Percentiles rank a stretch among this genome's conserved stretches.
These are phyloP conservation scores for Discoglossus pictus DNA, from an alignment of 2,797 vertebrate species.

Conservation along the genomic window DNA sequence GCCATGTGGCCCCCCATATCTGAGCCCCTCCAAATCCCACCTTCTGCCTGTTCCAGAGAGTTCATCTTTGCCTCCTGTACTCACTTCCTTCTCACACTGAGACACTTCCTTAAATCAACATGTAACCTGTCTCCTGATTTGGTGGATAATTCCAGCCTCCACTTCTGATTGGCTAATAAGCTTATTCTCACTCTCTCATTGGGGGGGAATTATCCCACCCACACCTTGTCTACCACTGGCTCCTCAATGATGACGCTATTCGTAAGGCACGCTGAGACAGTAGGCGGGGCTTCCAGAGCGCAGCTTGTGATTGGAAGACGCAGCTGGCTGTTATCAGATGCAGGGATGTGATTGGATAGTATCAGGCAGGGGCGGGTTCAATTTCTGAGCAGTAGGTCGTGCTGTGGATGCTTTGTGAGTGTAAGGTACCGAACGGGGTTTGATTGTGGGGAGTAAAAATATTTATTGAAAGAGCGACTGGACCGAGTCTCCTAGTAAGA, in stretches of 20 bases:
- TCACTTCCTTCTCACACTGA: conserved; percentile 26
- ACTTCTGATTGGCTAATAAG: conserved; percentile 25
- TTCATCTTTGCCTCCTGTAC: conserved; percentile 77
- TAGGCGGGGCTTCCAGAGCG: too few species aligned
- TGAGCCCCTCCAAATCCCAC: conserved; percentile 62
- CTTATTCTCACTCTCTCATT: conserved; percentile 19
- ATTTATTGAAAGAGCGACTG: too few species aligned
- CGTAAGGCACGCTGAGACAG: too few species aligned
- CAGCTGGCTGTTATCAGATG: background rate
- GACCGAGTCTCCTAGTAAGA: too few species aligned
- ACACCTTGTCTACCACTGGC: conserved; percentile 22
- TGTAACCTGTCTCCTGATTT: conserved; percentile 15
- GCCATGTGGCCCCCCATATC: too few species aligned
- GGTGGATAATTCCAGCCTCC: conserved; percentile 39
- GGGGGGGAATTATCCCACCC: too few species aligned
- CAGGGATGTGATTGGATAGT: background rate
- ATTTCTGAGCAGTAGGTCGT: background rate
- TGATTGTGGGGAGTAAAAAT: too few species aligned
- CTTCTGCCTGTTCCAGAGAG: conserved; percentile 96
- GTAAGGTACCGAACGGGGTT: too few species aligned
- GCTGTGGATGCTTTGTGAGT: too few species aligned
- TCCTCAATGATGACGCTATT: conserved; percentile 31
- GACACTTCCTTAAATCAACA: background rate
- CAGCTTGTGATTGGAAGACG: background rate
- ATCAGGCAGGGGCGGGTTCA: fast-evolving